Evolutionary conservation across 2,888 invertebrate genomes (phyloP).

Genomic region (Ennomos quercinarius): DNA sequence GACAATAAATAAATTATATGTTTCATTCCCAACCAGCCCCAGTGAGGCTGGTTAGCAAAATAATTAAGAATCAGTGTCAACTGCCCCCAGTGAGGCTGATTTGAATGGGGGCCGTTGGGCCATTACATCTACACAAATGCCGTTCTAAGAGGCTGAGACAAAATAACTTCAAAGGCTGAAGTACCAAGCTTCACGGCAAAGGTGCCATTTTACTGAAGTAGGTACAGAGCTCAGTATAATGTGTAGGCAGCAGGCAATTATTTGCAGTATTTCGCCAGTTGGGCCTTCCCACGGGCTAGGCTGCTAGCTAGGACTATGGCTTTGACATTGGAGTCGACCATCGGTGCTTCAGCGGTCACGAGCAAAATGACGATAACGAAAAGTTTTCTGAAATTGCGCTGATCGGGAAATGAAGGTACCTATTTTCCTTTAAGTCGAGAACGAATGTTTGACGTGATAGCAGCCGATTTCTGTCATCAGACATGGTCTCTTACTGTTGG

Average conservation of each 20-base stretch:
- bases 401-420: slow-evolving; percentile 41
- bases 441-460: too few relatives aligned
- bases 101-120: too few relatives aligned
- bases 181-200: slow-evolving; percentile 8
- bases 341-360: background rate
- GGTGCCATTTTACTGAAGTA: background rate
- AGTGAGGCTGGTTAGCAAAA: too few relatives aligned
- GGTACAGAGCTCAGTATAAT: slow-evolving; percentile 1
- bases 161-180: too few relatives aligned
- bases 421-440: background rate
- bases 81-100: too few relatives aligned
- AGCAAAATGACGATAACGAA: slow-evolving; percentile 10
- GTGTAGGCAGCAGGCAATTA: slow-evolving; percentile 4
- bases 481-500: too few relatives aligned
- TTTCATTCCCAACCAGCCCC: too few relatives aligned
- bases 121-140: too few relatives aligned
- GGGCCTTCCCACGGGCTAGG: slow-evolving; percentile 24
- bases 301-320: slow-evolving; percentile 1
- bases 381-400: slow-evolving; percentile 17
- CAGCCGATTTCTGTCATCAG: too few relatives aligned
- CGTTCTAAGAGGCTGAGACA: too few relatives aligned
- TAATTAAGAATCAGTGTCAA: too few relatives aligned
- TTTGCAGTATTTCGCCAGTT: slow-evolving; percentile 27
- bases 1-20: too few relatives aligned
- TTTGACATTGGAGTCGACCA: slow-evolving; percentile 21